phyloP scores from a whole-genome alignment of 2,888 invertebrate species.

The Trissolcus japonicus region DNA sequence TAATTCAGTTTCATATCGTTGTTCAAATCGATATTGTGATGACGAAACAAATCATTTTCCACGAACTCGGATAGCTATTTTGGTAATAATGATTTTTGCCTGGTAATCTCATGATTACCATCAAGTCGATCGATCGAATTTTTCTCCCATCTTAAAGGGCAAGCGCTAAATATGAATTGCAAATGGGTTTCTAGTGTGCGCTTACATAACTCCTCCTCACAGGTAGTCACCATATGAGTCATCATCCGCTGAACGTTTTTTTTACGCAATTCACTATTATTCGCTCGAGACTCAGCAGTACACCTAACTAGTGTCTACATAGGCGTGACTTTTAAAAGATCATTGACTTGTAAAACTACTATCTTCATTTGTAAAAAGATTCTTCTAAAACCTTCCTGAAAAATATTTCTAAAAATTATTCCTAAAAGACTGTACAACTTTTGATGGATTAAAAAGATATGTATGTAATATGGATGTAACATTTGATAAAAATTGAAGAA shows the following conservation, averaged over 20 bases:
- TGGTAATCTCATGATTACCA: not conserved
- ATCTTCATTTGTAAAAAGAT: not conserved
- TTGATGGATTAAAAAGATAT: too few species aligned
- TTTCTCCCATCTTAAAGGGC: constrained; percentile 13
- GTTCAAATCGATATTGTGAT: constrained; percentile 16
- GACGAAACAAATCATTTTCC: constrained; percentile 2
- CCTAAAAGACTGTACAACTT: too few species aligned
- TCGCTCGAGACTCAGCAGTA: not conserved
- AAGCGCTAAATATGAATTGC: constrained; percentile 7
- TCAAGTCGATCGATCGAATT: constrained; percentile 9
- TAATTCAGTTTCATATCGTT: constrained; percentile 9
- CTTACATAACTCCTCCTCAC: constrained; percentile 22
- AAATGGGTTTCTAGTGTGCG: constrained; percentile 34
- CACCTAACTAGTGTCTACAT: too few species aligned
- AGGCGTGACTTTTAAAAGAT: too few species aligned
- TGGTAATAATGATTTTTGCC: not conserved
- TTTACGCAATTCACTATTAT: constrained; percentile 18
- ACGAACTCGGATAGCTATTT: constrained; percentile 8
- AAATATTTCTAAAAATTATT: too few species aligned
- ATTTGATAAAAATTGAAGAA: too few species aligned
- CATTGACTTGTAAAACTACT: not conserved
- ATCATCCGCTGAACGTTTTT: constrained; percentile 6
- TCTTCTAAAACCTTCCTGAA: too few species aligned
- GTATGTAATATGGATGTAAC: too few species aligned
- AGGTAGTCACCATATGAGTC: constrained; percentile 37